phyloP scores from a whole-genome alignment of 2,797 vertebrate species.

The Oryzias dopingdopingensis region DNA sequence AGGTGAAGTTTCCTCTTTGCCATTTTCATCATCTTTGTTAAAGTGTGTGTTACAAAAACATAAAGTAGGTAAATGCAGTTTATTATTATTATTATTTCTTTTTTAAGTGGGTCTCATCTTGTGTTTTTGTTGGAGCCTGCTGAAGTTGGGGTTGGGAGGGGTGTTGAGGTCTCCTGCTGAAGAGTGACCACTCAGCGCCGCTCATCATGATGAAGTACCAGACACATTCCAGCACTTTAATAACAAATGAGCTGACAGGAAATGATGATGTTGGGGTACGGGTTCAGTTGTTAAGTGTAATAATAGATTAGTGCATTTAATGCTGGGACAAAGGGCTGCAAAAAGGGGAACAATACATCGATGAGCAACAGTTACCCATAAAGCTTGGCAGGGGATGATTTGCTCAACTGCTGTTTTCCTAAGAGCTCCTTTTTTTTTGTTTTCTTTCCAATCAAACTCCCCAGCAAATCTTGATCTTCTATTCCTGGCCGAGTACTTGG shows the following conservation, averaged over 20 bases:
- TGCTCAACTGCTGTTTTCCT: constrained; percentile 9
- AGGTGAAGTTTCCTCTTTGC: too few species aligned
- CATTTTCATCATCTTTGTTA: too few species aligned
- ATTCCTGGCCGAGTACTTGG: constrained; percentile 58
- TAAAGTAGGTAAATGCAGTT: not conserved
- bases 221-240: constrained; percentile 79
- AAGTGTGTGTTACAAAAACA: too few species aligned
- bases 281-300: constrained; percentile 51
- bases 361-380: not conserved
- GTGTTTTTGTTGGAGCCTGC: constrained; percentile 3
- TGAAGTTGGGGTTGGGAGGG: not conserved
- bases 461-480: constrained; percentile 45
- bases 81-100: not conserved
- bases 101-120: not conserved
- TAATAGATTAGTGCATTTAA: constrained; percentile 24
- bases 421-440: constrained; percentile 40
- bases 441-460: constrained; percentile 54
- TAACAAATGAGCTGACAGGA: constrained; percentile 77
- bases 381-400: constrained; percentile 11
- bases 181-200: constrained; percentile 53
- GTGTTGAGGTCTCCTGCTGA: constrained; percentile 52
- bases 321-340: constrained; percentile 14
- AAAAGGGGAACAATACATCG: not conserved
- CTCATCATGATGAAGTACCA: constrained; percentile 76
- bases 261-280: constrained; percentile 55